These are phyloP conservation scores for Microplitis deprimator DNA, from an alignment of 2,888 invertebrate species.

Conservation along the genomic window DNA sequence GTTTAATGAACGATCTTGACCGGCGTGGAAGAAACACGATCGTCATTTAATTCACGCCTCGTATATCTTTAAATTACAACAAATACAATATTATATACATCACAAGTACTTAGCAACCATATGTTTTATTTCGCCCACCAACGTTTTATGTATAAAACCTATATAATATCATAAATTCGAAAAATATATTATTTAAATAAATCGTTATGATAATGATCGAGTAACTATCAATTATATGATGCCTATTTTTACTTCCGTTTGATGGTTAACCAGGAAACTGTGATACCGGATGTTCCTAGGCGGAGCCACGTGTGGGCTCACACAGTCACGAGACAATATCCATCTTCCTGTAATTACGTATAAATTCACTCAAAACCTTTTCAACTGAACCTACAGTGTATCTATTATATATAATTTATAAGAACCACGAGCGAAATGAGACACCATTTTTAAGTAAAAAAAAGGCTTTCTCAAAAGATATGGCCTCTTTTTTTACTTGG, in stretches of 20 bases:
- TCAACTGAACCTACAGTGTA: constrained; percentile 16
- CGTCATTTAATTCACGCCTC: constrained; percentile 40
- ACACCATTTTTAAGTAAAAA: no score
- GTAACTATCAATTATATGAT: neutral
- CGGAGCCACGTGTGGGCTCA: constrained; percentile 54
- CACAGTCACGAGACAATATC: constrained; percentile 59
- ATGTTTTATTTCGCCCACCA: constrained; percentile 1
- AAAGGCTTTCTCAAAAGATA: no score
- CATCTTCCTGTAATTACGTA: constrained; percentile 59
- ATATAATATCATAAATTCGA: neutral
- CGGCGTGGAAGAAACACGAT: constrained; percentile 19
- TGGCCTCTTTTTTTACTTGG: no score
- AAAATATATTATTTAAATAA: neutral
- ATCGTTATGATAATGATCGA: neutral
- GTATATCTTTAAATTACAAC: constrained; percentile 25
- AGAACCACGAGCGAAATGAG: no score
- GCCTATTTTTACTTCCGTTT: constrained; percentile 20
- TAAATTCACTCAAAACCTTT: constrained; percentile 19
- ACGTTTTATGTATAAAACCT: neutral
- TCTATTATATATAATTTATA: no score
- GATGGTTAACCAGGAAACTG: constrained; percentile 19
- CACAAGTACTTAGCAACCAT: constrained; percentile 26
- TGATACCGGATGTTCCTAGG: constrained; percentile 33
- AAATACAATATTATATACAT: constrained; percentile 10
- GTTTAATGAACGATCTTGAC: constrained; percentile 27